phyloP scores from a whole-genome alignment of 2,888 invertebrate species.

The Lomographa bimaculata region DNA sequence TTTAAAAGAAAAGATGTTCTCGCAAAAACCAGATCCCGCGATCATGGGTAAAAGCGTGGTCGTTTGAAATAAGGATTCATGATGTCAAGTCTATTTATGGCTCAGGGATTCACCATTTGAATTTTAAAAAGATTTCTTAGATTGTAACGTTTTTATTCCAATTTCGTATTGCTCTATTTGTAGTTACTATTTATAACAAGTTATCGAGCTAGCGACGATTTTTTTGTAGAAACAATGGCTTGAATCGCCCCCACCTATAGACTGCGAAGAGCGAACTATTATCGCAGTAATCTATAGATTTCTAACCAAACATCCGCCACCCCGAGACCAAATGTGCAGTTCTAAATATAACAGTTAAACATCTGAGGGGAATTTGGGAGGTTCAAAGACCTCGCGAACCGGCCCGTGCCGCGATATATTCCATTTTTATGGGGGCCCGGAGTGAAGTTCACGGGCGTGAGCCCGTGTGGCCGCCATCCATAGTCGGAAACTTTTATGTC shows the following conservation, averaged over 20 bases:
- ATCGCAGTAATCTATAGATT: slow-evolving; percentile 48
- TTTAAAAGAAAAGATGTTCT: slow-evolving; percentile 35
- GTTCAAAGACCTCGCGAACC: slow-evolving; percentile 79
- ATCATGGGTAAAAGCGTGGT: slow-evolving; percentile 27
- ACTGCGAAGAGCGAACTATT: no score
- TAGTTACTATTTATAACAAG: no score
- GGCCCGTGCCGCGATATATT: slow-evolving; percentile 54
- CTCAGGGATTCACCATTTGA: slow-evolving; percentile 4
- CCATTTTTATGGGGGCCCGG: slow-evolving; percentile 50
- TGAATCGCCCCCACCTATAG: no score
- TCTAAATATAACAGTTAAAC: slow-evolving; percentile 71
- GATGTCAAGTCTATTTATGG: slow-evolving; percentile 20
- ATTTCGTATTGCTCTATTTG: no score
- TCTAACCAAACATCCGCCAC: slow-evolving; percentile 42
- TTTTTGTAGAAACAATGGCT: no score
- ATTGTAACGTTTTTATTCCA: no score
- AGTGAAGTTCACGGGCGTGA: slow-evolving; percentile 58
- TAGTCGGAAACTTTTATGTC: no score
- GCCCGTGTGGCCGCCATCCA: slow-evolving; percentile 21
- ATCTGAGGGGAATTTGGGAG: slow-evolving; percentile 71
- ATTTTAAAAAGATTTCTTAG: no score
- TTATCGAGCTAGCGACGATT: no score
- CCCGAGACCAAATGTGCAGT: slow-evolving; percentile 65
- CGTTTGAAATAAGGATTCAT: slow-evolving; percentile 21
- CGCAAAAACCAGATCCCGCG: slow-evolving; percentile 29